A percentile compares a stretch with the other conserved stretches of the same genome.
These are phyloP conservation scores for Dreissena rostriformis DNA, from an alignment of 1,140 invertebrate species.

Conservation along the genomic window DNA sequence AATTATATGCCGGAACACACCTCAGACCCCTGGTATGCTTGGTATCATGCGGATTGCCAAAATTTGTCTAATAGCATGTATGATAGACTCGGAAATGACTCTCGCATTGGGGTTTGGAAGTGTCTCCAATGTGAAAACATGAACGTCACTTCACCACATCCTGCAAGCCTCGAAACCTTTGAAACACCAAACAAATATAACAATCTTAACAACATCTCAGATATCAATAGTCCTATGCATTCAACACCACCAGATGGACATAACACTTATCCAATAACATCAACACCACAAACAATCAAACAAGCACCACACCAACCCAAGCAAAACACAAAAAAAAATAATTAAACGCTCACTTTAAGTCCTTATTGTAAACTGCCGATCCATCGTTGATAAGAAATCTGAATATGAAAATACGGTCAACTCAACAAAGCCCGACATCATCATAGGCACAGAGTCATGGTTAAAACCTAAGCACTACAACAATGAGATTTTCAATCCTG, in stretches of 20 bases:
- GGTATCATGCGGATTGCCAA: too few relatives aligned
- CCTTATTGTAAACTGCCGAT: constrained; percentile 26
- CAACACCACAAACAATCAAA: background rate
- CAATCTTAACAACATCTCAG: background rate
- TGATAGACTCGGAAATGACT: too few relatives aligned
- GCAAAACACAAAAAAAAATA: constrained; percentile 23
- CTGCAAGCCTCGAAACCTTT: background rate
- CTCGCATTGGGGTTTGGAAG: background rate
- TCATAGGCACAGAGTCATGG: constrained; percentile 28
- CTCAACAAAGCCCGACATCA: constrained; percentile 20
- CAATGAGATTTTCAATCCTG: constrained; percentile 40
- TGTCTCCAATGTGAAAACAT: constrained; percentile 22
- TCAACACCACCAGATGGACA: background rate
- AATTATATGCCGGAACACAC: too few relatives aligned
- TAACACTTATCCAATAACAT: background rate
- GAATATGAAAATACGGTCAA: constrained; percentile 22
- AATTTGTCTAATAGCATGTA: too few relatives aligned
- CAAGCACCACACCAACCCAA: background rate
- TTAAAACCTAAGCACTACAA: constrained; percentile 32
- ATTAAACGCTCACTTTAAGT: constrained; percentile 25
- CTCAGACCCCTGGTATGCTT: too few relatives aligned
- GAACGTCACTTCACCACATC: background rate
- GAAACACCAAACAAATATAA: constrained; percentile 13
- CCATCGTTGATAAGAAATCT: constrained; percentile 34
- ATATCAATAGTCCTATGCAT: background rate